A percentile compares a stretch with the other conserved stretches of the same genome.
These are phyloP conservation scores for Hyles euphorbiae DNA, from an alignment of 1,140 invertebrate species.

Conservation along the genomic window DNA sequence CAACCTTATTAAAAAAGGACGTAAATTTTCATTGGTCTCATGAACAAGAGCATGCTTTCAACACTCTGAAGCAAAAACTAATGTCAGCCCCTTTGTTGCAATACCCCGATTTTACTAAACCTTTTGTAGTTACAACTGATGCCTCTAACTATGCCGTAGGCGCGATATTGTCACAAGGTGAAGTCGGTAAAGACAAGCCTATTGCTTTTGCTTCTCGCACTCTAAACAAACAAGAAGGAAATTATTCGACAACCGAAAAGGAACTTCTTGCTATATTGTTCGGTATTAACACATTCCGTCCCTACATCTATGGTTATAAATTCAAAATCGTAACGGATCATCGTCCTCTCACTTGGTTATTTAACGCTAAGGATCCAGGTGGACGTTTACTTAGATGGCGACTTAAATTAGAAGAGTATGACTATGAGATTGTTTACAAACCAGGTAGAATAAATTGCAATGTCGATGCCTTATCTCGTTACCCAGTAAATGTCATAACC, in stretches of 20 bases:
- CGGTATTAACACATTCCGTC: no score
- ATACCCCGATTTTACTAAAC: no score
- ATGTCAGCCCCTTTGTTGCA: conserved; percentile 27
- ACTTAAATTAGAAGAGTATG: conserved; percentile 64
- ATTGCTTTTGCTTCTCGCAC: no score
- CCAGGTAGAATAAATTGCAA: conserved; percentile 49
- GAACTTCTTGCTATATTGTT: no score
- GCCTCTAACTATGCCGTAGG: no score
- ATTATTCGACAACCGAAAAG: no score
- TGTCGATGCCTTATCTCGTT: conserved; percentile 54
- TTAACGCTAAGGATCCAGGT: conserved; percentile 62
- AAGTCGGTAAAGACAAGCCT: no score
- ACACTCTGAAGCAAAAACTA: conserved; percentile 53
- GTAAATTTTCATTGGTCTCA: conserved; percentile 17
- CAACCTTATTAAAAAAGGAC: no score
- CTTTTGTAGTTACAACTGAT: no score
- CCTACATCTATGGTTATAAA: no score
- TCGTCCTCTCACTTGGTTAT: conserved; percentile 67
- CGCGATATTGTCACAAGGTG: no score
- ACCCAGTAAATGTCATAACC: conserved; percentile 22
- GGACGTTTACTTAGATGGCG: conserved; percentile 72
- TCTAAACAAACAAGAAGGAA: no score
- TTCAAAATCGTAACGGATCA: conserved; percentile 68
- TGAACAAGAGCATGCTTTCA: conserved; percentile 43
- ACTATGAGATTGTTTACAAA: conserved; percentile 65